Percentiles rank a stretch among this genome's conserved stretches.
Conservation (phyloP, 2,113 vertebrate species). For the Scortum barcoo region DNA sequence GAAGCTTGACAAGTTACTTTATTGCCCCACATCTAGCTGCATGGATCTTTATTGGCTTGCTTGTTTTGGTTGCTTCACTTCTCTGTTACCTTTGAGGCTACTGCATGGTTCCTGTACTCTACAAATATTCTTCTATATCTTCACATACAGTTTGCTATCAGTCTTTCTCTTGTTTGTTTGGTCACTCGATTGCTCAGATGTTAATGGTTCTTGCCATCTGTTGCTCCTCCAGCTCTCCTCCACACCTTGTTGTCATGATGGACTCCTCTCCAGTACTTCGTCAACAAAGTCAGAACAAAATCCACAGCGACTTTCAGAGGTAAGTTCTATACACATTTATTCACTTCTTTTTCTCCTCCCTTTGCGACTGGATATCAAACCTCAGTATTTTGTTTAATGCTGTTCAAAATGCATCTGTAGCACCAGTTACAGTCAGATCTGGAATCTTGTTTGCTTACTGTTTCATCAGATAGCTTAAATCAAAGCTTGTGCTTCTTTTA, state of each 20-base stretch:
- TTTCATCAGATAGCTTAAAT: not conserved
- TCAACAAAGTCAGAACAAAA: constrained; percentile 76
- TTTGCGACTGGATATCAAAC: not conserved
- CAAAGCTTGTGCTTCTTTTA: not conserved
- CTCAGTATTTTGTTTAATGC: not conserved
- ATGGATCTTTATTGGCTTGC: not conserved
- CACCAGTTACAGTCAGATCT: not conserved
- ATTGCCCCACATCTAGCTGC: not conserved
- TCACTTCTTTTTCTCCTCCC: not conserved
- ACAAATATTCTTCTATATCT: too few relatives aligned
- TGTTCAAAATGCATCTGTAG: not conserved
- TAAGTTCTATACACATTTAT: constrained; percentile 17
- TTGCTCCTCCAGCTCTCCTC: constrained; percentile 30
- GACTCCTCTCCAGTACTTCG: constrained; percentile 70
- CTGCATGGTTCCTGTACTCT: not conserved
- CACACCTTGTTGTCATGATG: constrained; percentile 61
- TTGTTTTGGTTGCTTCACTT: not conserved
- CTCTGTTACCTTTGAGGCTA: not conserved
- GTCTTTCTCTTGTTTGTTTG: not conserved
- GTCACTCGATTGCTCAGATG: constrained; percentile 13
- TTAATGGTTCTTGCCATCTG: not conserved
- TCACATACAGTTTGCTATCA: not conserved
- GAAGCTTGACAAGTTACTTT: not conserved
- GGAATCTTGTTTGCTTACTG: not conserved
- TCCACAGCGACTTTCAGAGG: constrained; percentile 64